A percentile compares a stretch with the other conserved stretches of the same genome.
phyloP scores from a whole-genome alignment of 2,113 vertebrate species.

The Perognathus longimembris region DNA sequence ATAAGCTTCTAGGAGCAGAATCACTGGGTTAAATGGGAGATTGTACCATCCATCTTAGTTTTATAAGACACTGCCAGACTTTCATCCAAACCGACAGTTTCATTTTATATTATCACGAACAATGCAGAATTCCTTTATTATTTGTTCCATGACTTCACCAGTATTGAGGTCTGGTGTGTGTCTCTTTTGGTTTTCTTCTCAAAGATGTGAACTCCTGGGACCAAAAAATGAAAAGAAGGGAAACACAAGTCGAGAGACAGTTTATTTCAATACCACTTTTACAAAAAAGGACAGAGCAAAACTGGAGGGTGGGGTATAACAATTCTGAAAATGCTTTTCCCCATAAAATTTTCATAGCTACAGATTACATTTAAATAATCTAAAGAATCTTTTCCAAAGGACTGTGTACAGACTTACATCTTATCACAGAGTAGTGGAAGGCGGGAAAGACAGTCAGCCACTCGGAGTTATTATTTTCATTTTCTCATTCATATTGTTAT shows the following conservation, averaged over 20 bases:
- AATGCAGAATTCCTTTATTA: neutral
- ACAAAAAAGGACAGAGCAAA: neutral
- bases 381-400: neutral
- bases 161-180: neutral
- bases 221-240: neutral
- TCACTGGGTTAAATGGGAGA: neutral
- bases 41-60: neutral
- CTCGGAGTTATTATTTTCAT: neutral
- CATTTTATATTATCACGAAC: neutral
- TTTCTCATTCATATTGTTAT: neutral
- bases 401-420: conserved; percentile 16
- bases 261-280: neutral
- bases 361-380: conserved; percentile 11
- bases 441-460: neutral
- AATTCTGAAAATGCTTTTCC: conserved; percentile 20
- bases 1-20: neutral
- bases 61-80: neutral
- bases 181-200: conserved; percentile 12
- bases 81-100: neutral
- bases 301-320: neutral
- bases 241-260: neutral
- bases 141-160: neutral
- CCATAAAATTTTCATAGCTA: neutral
- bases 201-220: neutral
- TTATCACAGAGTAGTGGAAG: neutral